Evolutionary conservation across 2,113 vertebrate genomes (phyloP).

Genomic region (Phalacrocorax brasilianus): DNA sequence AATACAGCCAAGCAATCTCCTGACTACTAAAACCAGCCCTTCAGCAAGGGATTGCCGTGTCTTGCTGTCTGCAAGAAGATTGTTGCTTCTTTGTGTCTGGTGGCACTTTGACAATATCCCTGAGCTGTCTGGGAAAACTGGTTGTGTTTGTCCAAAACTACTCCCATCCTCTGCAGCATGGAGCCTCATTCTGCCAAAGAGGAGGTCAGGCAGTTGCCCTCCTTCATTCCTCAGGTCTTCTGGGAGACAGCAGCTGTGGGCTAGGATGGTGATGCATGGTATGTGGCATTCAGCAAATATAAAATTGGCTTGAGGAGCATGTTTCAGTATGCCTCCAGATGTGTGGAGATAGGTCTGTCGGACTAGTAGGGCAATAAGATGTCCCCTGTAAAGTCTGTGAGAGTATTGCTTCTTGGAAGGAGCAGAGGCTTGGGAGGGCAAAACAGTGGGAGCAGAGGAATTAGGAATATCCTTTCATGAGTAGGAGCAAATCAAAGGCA

Average conservation of each 20-base stretch:
- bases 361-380: neutral
- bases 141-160: neutral
- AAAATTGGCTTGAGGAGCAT: neutral
- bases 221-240: neutral
- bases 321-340: neutral
- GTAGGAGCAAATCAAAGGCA: neutral
- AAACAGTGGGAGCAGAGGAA: neutral
- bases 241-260: neutral
- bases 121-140: neutral
- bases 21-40: neutral
- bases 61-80: neutral
- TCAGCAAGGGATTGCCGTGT: accelerated
- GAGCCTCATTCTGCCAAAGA: neutral
- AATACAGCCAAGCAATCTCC: neutral
- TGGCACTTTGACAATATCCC: neutral
- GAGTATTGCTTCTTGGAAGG: neutral
- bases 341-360: neutral
- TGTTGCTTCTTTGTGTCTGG: neutral
- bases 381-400: neutral
- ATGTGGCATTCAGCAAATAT: neutral
- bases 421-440: neutral
- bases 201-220: neutral
- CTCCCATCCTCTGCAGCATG: neutral
- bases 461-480: neutral
- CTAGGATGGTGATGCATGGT: neutral